Evolutionary conservation across 2,113 vertebrate species (phyloP).

Genomic region (Tetrax tetrax): DNA sequence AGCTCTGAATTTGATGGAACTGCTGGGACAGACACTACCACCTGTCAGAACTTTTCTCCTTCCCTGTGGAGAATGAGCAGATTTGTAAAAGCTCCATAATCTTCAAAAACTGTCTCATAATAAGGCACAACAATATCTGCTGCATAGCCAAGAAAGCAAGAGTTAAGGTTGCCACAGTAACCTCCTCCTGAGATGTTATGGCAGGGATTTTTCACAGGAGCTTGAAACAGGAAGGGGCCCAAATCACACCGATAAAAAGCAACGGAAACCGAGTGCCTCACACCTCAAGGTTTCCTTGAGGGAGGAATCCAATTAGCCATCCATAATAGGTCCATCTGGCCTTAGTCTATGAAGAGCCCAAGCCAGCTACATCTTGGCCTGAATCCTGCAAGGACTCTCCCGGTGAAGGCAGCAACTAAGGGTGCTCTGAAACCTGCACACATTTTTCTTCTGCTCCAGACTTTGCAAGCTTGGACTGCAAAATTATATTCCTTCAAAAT

Average conservation of each 20-base stretch:
- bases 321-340: not conserved
- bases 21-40: not conserved
- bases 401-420: not conserved
- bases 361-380: not conserved
- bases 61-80: not conserved
- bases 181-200: not conserved
- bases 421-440: not conserved
- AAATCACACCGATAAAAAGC: not conserved
- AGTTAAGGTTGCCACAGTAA: constrained; percentile 10
- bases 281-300: not conserved
- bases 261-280: not conserved
- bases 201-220: not conserved
- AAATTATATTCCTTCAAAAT: not conserved
- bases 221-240: not conserved
- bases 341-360: not conserved
- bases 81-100: not conserved
- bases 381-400: not conserved
- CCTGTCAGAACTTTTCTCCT: not conserved
- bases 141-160: not conserved
- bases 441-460: not conserved
- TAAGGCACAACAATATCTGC: not conserved
- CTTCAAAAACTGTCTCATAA: not conserved
- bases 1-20: not conserved
- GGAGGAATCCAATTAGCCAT: not conserved
- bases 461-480: not conserved